phyloP scores from a whole-genome alignment of 37 sponge, comb jelly and placozoan species.

The Petrosia ficiformis region DNA sequence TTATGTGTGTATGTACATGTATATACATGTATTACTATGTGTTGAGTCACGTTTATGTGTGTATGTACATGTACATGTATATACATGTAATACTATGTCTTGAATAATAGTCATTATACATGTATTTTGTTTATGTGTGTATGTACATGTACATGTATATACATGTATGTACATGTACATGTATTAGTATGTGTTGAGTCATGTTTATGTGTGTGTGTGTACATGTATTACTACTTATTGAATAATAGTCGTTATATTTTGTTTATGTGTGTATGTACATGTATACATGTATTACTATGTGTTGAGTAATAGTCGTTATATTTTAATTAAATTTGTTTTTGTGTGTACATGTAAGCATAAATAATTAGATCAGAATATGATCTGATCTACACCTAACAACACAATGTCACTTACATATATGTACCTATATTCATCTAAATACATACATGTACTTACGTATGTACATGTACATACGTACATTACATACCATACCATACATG shows the following conservation, averaged over 20 bases:
- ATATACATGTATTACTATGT: background rate
- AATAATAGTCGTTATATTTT: background rate
- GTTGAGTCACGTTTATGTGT: constrained; percentile 20
- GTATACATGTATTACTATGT: background rate
- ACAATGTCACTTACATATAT: too few species aligned
- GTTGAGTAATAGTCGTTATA: constrained; percentile 3
- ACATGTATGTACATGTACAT: background rate
- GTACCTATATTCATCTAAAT: too few species aligned
- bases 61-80: constrained; percentile 30
- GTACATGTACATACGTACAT: too few species aligned
- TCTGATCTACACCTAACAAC: too few species aligned
- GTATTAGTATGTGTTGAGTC: background rate
- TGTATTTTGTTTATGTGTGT: background rate
- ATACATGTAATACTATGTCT: constrained; percentile 1
- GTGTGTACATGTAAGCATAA: background rate
- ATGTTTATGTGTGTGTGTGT: constrained; percentile 28
- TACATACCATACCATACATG: too few species aligned
- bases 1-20: background rate
- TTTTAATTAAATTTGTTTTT: background rate
- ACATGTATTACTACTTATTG: background rate
- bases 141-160: background rate
- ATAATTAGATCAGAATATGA: too few species aligned
- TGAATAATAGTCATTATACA: background rate
- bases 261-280: background rate
- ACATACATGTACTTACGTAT: too few species aligned